Percentiles rank a stretch among this genome's conserved stretches.
phyloP scores from a whole-genome alignment of 2,113 vertebrate species.

The Megaceryle maxima region DNA sequence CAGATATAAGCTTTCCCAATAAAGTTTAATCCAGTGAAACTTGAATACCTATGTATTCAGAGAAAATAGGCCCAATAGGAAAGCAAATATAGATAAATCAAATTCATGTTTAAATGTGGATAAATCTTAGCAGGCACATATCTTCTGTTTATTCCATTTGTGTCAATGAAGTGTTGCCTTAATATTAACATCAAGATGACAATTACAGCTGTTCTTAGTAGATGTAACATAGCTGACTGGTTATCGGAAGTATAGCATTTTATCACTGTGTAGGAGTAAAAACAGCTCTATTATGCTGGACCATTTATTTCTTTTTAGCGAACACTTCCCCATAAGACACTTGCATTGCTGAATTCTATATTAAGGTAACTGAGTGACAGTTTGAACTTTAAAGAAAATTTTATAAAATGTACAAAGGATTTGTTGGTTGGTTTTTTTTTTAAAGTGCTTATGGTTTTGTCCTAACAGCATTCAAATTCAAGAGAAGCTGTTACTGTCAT shows the following conservation, averaged over 20 bases:
- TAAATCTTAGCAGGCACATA: background rate
- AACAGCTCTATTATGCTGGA: background rate
- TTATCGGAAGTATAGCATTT: background rate
- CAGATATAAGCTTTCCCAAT: background rate
- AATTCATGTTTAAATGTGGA: background rate
- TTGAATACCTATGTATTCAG: background rate
- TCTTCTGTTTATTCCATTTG: background rate
- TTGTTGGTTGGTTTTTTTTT: background rate
- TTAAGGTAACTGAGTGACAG: background rate
- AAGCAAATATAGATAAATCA: background rate
- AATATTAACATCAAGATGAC: background rate
- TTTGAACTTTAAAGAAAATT: background rate
- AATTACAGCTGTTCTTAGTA: background rate
- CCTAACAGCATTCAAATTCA: conserved; percentile 10
- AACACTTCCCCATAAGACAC: background rate
- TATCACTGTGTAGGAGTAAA: background rate
- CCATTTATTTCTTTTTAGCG: background rate
- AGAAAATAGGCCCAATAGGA: background rate
- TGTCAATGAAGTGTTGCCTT: background rate
- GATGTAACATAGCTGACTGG: background rate
- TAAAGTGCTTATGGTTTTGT: background rate
- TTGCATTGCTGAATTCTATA: background rate
- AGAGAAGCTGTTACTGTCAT: background rate
- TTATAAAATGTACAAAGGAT: background rate
- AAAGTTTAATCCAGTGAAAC: background rate